A percentile compares a stretch with the other conserved stretches of the same genome.
Conservation (phyloP, 1,140 invertebrate species). For the Magallana gigas region DNA sequence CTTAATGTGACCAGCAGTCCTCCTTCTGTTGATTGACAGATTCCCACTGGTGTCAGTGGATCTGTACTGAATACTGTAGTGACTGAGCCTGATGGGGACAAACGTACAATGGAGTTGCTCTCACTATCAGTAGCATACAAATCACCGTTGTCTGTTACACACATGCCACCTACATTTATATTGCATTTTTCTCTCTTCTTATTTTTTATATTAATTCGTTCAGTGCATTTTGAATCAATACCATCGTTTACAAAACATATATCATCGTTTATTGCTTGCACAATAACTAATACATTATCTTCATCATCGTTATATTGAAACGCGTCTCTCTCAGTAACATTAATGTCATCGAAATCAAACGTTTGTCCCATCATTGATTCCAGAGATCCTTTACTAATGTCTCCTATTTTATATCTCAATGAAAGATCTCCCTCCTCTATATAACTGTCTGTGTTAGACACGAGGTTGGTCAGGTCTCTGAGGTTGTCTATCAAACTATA, state of each 20-base stretch:
- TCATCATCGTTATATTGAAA: background rate
- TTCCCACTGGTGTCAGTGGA: background rate
- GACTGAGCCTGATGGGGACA: background rate
- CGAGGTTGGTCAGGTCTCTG: no score
- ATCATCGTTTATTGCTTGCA: background rate
- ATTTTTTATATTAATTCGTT: background rate
- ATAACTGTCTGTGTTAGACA: no score
- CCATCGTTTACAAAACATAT: background rate
- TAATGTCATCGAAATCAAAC: background rate
- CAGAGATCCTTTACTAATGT: background rate
- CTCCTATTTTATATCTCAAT: background rate
- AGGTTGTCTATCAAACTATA: no score
- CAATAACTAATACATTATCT: background rate
- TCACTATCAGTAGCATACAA: background rate
- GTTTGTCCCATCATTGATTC: background rate
- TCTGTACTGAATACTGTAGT: conserved; percentile 12
- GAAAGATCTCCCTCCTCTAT: no score
- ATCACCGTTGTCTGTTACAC: background rate
- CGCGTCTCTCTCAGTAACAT: background rate
- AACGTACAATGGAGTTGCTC: background rate
- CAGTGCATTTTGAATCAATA: background rate
- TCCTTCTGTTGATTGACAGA: background rate
- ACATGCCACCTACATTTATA: background rate
- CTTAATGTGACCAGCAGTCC: background rate
- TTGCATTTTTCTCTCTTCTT: background rate